These are phyloP conservation scores for Andrena bucephala DNA, from an alignment of 2,888 invertebrate genomes.

Conservation along the genomic window DNA sequence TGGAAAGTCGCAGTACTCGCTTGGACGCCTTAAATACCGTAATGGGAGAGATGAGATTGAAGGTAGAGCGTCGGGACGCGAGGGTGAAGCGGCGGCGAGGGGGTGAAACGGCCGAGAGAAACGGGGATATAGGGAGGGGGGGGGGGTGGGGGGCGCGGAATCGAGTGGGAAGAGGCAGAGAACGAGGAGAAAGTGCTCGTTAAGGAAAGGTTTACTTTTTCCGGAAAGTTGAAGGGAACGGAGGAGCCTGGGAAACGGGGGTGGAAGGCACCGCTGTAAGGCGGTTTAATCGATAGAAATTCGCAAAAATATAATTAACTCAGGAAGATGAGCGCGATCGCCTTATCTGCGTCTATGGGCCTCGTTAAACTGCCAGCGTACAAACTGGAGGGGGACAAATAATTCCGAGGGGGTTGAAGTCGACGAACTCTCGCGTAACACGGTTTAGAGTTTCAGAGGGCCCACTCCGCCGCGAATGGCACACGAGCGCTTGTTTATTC, in stretches of 20 bases:
- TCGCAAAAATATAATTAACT: constrained; percentile 52
- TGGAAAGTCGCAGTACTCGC: constrained; percentile 82
- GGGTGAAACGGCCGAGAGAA: background rate
- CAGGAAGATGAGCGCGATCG: background rate
- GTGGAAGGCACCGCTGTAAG: background rate
- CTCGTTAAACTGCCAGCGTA: constrained; percentile 25
- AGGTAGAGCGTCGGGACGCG: constrained; percentile 75
- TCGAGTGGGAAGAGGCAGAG: background rate
- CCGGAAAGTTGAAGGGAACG: background rate
- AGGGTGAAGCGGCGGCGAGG: constrained; percentile 5
- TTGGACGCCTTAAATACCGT: constrained; percentile 77
- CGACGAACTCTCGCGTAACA: background rate
- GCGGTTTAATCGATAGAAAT: constrained; percentile 51
- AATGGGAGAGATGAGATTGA: constrained; percentile 78
- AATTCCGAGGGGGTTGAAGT: constrained; percentile 27
- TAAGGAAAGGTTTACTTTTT: constrained; percentile 15
- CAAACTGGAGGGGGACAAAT: constrained; percentile 31
- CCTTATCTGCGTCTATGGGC: constrained; percentile 1
- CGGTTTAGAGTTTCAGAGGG: constrained; percentile 17
- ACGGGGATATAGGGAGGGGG: background rate
- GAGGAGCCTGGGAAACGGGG: background rate
- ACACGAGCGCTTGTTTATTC: constrained; percentile 42
- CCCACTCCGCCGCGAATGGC: constrained; percentile 23
- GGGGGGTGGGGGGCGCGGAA: background rate
- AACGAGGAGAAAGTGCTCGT: constrained; percentile 10